Evolutionary conservation across 1,140 invertebrate species (phyloP), one percentile per base, ranked within the genome.

Genomic region (Radopholus similis): DNA sequence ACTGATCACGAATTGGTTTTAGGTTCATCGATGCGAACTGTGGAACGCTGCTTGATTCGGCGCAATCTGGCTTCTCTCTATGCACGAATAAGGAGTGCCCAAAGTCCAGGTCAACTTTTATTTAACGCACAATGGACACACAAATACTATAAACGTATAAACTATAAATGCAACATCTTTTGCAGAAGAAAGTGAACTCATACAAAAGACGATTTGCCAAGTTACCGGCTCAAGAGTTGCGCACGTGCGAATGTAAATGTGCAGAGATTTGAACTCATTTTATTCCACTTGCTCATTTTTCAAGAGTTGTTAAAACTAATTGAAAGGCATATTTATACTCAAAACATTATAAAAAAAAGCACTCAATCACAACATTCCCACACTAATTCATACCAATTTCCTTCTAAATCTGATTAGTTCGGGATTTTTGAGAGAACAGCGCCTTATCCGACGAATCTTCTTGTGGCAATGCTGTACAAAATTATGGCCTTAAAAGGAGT

Each of bases 1-100:
- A 2, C 23, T 23, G 23, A 47, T 4, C 21, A 18, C 1, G n/a
- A 23, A 42, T 13, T 64, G 4, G 4, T 64, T 68, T 55, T 13
- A 68, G 66, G 55, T 21, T 68, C 66, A 15, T 68, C 66, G 23
- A 69, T 68, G 30, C 34, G 66, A 68, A 68, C 66, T 2, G 28
- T 68, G 15, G 66, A 68, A 23, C 21, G 51, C 8, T 44, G 32
- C 13, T 56, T 68, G 21, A 49, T 68, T 44, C 37, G 34, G 5
- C 26, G 26, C 9, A 68, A 68, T 54, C 40, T 68, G 18, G 35
- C 44, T 18, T 32, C 55, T 34, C 64, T 68, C 13, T 68, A 68
- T 56, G 26, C 64, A 30, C 35, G 34, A 26, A 9, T 68, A 53
- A 21, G 47, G 9, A 23, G 2, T 9, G 21, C 64, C 1, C 18